Evolutionary conservation across 2,888 invertebrate genomes (phyloP), one percentile per base, ranked within the genome.

Genomic region (Lasius fuliginosus): DNA sequence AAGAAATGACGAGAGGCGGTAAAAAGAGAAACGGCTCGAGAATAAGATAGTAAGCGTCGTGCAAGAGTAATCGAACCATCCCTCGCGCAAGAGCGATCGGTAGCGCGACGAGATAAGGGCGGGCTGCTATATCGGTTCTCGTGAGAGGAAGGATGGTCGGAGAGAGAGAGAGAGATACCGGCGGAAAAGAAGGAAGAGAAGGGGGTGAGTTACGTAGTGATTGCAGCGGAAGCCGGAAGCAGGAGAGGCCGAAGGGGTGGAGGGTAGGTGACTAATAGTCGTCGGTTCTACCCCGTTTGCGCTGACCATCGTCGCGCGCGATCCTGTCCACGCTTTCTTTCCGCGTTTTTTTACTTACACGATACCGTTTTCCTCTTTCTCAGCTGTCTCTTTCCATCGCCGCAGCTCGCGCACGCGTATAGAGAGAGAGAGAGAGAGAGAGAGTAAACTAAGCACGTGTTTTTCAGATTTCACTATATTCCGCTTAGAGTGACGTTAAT

Each of bases 21-120:
- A 84, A 86, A 69, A 85, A 85, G 88, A 75, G 90, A 73, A 83
- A 87, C 86, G 89, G 83, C 77, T 85, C 82, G 89, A 81, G 91
- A 89, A 87, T 90, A 89, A 92, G 92, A 92, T 92, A 92, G 92
- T 88, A 87, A 89, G 87, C 89, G 89, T 84, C 90, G 90, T 90
- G 91, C 89, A 91, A 90, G 91, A 92, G 93, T 92, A 92, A 93
- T 93, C 91, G 92, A 91, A 91, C 89, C 88, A 85, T 86, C 86
- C 82, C 71, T 64, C 85, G 88, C 86, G 85, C 67, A 83, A 85
- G 86, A 83, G 84, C 88, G 86, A 87, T 86, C 88, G 89, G 86
- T 90, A 91, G 90, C 88, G 85, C 90, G 90, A 93, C 92, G 90
- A 92, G 93, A 92, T 93, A 92, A 93, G 89, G 92, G 91, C 90